Evolutionary conservation across 2,113 vertebrate genomes (phyloP).

Genomic region (Ariopsis seemanni): DNA sequence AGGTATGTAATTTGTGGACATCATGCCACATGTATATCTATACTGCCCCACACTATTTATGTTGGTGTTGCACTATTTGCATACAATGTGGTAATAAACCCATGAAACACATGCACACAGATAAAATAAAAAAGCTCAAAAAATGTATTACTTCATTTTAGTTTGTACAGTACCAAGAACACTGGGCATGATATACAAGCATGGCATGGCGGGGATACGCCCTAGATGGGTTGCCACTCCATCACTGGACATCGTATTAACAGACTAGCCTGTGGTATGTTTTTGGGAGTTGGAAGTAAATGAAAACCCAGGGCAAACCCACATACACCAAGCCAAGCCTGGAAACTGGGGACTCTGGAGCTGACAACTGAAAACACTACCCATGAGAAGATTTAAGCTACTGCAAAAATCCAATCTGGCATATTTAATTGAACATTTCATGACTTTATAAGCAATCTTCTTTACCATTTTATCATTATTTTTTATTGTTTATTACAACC

Average conservation of each 20-base stretch:
- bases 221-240: background rate
- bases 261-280: no score
- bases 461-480: constrained; percentile 19
- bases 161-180: background rate
- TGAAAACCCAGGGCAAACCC: background rate
- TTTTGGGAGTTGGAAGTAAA: background rate
- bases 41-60: background rate
- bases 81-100: background rate
- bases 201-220: background rate
- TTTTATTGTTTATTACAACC: constrained; percentile 8
- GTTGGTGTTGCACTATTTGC: background rate
- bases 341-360: background rate
- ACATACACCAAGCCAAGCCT: background rate
- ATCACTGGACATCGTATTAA: background rate
- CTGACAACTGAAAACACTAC: background rate
- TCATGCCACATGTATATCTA: background rate
- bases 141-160: background rate
- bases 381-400: background rate
- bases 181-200: background rate
- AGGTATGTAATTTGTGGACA: background rate
- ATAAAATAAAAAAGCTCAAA: background rate
- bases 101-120: background rate
- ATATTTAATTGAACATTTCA: constrained; percentile 1
- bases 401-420: constrained; percentile 12
- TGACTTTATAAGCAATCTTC: constrained; percentile 30